phyloP scores from a whole-genome alignment of 2,797 vertebrate genomes.

The Mus spretus region DNA sequence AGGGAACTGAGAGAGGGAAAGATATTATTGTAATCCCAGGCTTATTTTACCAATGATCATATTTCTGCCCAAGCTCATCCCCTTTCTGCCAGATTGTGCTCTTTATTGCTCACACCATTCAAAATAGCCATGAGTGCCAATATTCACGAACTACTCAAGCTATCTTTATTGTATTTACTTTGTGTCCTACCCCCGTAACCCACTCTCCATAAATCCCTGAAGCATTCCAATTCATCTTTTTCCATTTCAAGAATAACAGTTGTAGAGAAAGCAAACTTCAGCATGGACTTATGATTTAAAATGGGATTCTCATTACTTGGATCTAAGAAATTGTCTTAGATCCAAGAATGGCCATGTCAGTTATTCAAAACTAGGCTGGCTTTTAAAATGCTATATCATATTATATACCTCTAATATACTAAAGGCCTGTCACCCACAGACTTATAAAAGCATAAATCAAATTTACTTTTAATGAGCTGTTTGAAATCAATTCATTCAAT shows the following conservation, averaged over 20 bases:
- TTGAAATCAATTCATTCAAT: conserved; percentile 56
- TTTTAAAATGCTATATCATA: conserved; percentile 69
- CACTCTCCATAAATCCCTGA: conserved; percentile 64
- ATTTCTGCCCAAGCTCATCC: conserved; percentile 69
- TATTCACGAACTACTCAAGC: conserved; percentile 70
- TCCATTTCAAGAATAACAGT: conserved; percentile 73
- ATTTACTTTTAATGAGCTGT: conserved; percentile 59
- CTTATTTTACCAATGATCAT: conserved; percentile 68
- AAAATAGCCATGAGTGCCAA: conserved; percentile 69
- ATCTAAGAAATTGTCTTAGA: conserved; percentile 68
- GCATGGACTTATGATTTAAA: conserved; percentile 73
- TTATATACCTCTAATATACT: conserved; percentile 65
- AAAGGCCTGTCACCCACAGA: conserved; percentile 34
- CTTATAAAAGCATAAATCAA: conserved; percentile 71
- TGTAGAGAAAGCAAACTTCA: conserved; percentile 62
- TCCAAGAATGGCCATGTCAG: conserved; percentile 60
- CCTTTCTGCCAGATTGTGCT: conserved; percentile 68
- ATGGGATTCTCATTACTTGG: conserved; percentile 65
- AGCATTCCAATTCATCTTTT: conserved; percentile 64
- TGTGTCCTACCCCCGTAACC: conserved; percentile 64
- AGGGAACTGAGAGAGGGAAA: conserved; percentile 45
- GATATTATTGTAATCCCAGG: conserved; percentile 59
- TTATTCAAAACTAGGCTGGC: conserved; percentile 68
- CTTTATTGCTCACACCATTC: conserved; percentile 74
- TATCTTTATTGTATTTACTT: conserved; percentile 77